Conservation (phyloP, 2,888 invertebrate genomes). For the Drosophila neotestacea region DNA sequence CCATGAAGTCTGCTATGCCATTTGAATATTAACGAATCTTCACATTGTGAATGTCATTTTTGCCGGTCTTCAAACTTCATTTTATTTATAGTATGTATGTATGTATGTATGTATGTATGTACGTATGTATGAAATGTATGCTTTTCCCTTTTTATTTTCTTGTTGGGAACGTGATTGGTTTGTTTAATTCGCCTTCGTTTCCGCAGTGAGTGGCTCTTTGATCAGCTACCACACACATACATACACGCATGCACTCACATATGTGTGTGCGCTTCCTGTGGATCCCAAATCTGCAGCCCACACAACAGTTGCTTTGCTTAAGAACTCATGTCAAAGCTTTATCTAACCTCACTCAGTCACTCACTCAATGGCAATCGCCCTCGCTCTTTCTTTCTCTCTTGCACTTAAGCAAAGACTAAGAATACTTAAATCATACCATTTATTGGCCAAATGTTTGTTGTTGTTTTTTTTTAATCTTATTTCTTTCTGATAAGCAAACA, state of each 20-base stretch:
- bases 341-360: conserved; percentile 5
- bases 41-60: conserved; percentile 52
- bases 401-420: conserved; percentile 3
- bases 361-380: background rate
- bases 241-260: background rate
- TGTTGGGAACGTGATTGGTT: conserved; percentile 58
- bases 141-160: conserved; percentile 70
- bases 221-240: conserved; percentile 30
- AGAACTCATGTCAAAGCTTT: conserved; percentile 25
- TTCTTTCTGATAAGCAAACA: conserved; percentile 41
- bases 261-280: conserved; percentile 25
- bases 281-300: conserved; percentile 29
- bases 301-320: conserved; percentile 9
- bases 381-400: background rate
- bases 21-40: conserved; percentile 66
- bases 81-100: conserved; percentile 10
- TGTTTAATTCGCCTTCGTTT: conserved; percentile 64
- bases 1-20: conserved; percentile 48
- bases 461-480: background rate
- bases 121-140: conserved; percentile 18
- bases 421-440: conserved; percentile 11
- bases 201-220: conserved; percentile 54
- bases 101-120: conserved; percentile 9
- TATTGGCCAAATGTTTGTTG: conserved; percentile 2
- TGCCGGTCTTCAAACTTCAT: conserved; percentile 40